Percentiles rank a stretch among this genome's conserved stretches.
Evolutionary conservation across 2,113 vertebrate genomes (phyloP).

Genomic region (Neolamprologus fasciatus): DNA sequence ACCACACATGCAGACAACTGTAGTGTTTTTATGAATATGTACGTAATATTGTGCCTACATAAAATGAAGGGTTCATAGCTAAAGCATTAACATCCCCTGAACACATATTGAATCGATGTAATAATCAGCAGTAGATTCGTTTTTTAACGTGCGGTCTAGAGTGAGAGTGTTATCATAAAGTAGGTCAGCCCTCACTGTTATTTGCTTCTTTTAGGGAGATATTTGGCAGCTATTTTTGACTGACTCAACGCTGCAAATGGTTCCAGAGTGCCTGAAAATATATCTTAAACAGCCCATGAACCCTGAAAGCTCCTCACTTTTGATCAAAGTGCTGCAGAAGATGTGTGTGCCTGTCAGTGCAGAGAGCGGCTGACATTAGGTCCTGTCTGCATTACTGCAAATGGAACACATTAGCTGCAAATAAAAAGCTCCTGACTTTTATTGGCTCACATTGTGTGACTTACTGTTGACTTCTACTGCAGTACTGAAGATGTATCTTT

Average conservation of each 20-base stretch:
- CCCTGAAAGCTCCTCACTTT: slow-evolving; percentile 7
- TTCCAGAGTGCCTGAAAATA: slow-evolving; percentile 20
- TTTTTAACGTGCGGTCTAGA: neutral
- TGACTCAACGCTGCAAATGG: slow-evolving; percentile 4
- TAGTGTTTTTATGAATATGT: neutral
- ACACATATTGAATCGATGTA: neutral
- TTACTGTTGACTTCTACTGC: too few relatives aligned
- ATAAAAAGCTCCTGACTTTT: neutral
- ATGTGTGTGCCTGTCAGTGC: neutral
- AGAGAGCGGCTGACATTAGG: neutral
- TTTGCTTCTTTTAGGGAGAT: neutral
- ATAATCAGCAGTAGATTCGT: neutral
- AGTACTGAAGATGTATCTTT: too few relatives aligned
- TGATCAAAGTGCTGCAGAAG: slow-evolving; percentile 18
- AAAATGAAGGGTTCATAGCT: neutral
- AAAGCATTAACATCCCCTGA: neutral
- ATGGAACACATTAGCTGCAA: neutral
- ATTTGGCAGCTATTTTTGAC: slow-evolving; percentile 35
- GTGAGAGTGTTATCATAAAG: neutral
- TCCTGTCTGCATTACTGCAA: neutral
- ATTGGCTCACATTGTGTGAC: too few relatives aligned
- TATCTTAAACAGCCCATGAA: slow-evolving; percentile 19
- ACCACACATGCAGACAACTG: neutral
- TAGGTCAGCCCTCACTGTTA: slow-evolving; percentile 28
- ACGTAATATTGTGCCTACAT: neutral